Percentiles rank a stretch among this genome's conserved stretches.
phyloP scores from a whole-genome alignment of 2,888 invertebrate genomes.

The Keiferia lycopersicella region DNA sequence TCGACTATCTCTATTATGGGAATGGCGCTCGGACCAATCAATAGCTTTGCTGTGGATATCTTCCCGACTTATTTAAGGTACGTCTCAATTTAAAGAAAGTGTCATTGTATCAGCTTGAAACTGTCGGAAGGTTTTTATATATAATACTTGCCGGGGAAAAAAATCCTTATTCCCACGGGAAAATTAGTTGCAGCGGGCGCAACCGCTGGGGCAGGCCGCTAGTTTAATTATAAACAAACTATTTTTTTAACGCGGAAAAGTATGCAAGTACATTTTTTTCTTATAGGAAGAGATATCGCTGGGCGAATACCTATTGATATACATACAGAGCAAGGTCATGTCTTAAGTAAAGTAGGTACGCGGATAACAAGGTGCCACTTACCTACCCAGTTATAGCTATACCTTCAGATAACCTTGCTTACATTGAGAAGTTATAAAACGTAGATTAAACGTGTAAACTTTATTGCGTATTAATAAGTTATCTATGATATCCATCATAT shows the following conservation, averaged over 20 bases:
- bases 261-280: too few relatives aligned
- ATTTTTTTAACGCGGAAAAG: too few relatives aligned
- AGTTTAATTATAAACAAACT: too few relatives aligned
- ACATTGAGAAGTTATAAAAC: neutral
- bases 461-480: conserved; percentile 2
- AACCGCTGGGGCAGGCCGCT: too few relatives aligned
- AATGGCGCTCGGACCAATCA: conserved; percentile 67
- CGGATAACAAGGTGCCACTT: neutral
- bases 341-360: neutral
- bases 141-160: too few relatives aligned
- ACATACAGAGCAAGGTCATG: neutral
- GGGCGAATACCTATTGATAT: neutral
- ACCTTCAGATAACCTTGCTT: neutral
- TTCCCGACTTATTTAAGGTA: conserved; percentile 75
- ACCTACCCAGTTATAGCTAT: neutral
- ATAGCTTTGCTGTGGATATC: conserved; percentile 69
- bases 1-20: conserved; percentile 62
- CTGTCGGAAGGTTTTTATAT: too few relatives aligned
- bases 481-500: neutral
- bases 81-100: too few relatives aligned
- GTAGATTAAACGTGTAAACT: neutral
- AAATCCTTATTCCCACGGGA: too few relatives aligned
- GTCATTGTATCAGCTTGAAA: too few relatives aligned
- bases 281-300: neutral
- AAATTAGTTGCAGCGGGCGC: too few relatives aligned